A percentile compares a stretch with the other conserved stretches of the same genome.
Conservation (phyloP, 2,797 vertebrate genomes). For the Leptodactylus fallax region DNA sequence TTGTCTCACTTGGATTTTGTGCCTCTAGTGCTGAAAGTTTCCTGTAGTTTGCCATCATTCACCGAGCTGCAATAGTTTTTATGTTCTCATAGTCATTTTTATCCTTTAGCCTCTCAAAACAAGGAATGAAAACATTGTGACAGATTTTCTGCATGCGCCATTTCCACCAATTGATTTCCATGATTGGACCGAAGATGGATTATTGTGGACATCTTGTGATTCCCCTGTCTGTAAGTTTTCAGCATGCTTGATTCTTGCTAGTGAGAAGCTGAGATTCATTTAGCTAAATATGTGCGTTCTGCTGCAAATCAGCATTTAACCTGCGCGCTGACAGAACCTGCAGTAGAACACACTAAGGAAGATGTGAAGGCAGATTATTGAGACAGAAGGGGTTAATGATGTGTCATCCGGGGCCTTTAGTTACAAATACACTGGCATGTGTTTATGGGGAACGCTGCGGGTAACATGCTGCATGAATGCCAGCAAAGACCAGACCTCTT, state of each 20-base stretch:
- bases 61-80: conserved; percentile 72
- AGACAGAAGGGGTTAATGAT: conserved; percentile 47
- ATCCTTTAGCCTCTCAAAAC: conserved; percentile 59
- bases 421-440: conserved; percentile 43
- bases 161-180: conserved; percentile 70
- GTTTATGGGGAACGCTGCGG: conserved; percentile 27
- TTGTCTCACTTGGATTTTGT: conserved; percentile 77
- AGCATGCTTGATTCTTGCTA: conserved; percentile 33
- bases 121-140: conserved; percentile 17
- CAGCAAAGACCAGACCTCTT: conserved; percentile 2
- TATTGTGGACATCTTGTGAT: conserved; percentile 64
- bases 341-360: neutral
- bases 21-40: conserved; percentile 67
- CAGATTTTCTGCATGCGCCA: conserved; percentile 69
- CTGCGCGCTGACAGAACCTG: neutral
- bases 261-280: conserved; percentile 37
- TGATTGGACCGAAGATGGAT: conserved; percentile 68
- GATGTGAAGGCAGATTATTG: neutral
- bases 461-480: conserved; percentile 19
- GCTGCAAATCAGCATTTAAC: conserved; percentile 46
- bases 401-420: conserved; percentile 5
- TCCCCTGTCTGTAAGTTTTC: conserved; percentile 58
- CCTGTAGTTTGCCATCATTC: conserved; percentile 71
- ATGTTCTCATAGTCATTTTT: conserved; percentile 66
- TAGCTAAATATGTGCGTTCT: conserved; percentile 34